Evolutionary conservation across 2,797 vertebrate genomes (phyloP).

Genomic region (Pachyuromys duprasi): DNA sequence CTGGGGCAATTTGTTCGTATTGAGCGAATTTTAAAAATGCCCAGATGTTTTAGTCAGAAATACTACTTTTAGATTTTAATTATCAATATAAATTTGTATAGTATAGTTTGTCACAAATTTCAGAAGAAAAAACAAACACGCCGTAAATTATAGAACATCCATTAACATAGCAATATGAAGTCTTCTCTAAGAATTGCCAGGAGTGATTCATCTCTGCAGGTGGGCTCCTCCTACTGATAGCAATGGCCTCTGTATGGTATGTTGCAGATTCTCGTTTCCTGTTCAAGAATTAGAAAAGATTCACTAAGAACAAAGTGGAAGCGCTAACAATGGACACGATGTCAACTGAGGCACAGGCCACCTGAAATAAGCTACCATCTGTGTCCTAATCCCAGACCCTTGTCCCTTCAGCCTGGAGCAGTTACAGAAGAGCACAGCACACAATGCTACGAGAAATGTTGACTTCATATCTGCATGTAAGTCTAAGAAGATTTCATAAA

Average conservation of each 20-base stretch:
- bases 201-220: not conserved
- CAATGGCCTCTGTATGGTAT: too few species aligned
- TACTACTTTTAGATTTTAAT: not conserved
- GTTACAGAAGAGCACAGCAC: constrained; percentile 33
- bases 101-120: not conserved
- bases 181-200: too few species aligned
- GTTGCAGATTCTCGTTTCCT: not conserved
- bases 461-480: constrained; percentile 49
- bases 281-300: not conserved
- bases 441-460: constrained; percentile 41
- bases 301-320: not conserved
- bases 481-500: constrained; percentile 42
- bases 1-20: not conserved
- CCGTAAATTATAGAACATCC: too few species aligned
- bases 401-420: constrained; percentile 22
- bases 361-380: constrained; percentile 51
- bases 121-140: not conserved
- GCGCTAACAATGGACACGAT: not conserved
- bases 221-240: not conserved
- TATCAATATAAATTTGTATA: not conserved
- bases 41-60: not conserved
- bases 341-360: too few species aligned
- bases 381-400: not conserved
- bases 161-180: too few species aligned
- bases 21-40: not conserved